A percentile compares a stretch with the other conserved stretches of the same genome.
phyloP scores from a whole-genome alignment of 2,888 invertebrate genomes.

The Diarsia brunnea region DNA sequence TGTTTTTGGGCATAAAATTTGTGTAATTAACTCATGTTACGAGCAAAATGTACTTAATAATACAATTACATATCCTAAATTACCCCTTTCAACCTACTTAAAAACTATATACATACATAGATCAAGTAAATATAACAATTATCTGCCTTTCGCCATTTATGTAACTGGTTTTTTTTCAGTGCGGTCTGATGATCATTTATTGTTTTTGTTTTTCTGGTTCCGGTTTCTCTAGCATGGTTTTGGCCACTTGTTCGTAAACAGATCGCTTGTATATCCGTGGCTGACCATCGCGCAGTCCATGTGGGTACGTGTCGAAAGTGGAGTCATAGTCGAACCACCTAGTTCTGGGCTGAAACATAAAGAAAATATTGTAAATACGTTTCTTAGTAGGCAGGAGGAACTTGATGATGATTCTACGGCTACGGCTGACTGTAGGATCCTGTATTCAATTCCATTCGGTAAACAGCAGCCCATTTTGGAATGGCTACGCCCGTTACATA shows the following conservation, averaged over 20 bases:
- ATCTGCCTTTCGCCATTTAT: conserved; percentile 40
- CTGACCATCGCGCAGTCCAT: conserved; percentile 78
- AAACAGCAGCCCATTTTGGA: not conserved
- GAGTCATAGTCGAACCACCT: conserved; percentile 85
- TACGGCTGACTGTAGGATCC: not conserved
- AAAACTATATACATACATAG: conserved; percentile 56
- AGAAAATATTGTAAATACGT: not conserved
- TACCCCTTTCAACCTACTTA: conserved; percentile 43
- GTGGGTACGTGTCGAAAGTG: conserved; percentile 77
- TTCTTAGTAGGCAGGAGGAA: not conserved
- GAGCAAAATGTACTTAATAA: conserved; percentile 10
- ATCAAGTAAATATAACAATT: conserved; percentile 40
- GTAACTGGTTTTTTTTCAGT: conserved; percentile 6
- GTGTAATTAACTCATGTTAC: conserved; percentile 4
- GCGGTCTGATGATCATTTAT: conserved; percentile 52
- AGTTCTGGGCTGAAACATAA: conserved; percentile 79
- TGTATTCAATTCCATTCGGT: not conserved
- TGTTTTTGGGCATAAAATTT: conserved; percentile 2
- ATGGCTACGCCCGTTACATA: not conserved
- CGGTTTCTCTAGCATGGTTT: conserved; percentile 77
- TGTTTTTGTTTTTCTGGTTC: conserved; percentile 68
- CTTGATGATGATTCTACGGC: not conserved
- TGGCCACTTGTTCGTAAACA: conserved; percentile 81
- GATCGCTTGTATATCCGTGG: conserved; percentile 88
- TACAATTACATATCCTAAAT: conserved; percentile 20